Evolutionary conservation across 2,888 invertebrate genomes (phyloP).

Genomic region (Drosophila kuntzei): DNA sequence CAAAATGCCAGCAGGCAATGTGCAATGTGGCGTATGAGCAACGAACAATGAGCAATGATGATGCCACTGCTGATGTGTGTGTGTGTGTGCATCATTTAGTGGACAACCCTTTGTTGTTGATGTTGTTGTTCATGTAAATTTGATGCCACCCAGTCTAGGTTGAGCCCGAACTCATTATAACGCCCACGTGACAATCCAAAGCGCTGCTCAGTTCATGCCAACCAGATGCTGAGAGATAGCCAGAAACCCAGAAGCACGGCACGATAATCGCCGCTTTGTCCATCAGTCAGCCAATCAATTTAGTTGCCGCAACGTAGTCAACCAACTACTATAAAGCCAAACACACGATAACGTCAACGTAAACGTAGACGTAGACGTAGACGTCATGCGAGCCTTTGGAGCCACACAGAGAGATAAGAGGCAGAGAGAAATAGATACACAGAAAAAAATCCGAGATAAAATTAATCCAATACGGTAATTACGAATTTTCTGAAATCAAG

Average conservation of each 20-base stretch:
- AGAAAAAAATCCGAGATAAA: too few relatives aligned
- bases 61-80: conserved; percentile 4
- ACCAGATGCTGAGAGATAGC: conserved; percentile 2
- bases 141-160: conserved; percentile 35
- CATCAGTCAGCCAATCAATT: conserved; percentile 68
- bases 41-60: conserved; percentile 10
- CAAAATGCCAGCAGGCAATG: conserved; percentile 32
- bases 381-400: conserved; percentile 38
- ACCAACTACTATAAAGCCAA: conserved; percentile 22
- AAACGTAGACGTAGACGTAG: conserved; percentile 12
- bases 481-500: too few relatives aligned
- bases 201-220: conserved; percentile 39
- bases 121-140: conserved; percentile 54
- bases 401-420: background rate
- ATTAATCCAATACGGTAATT: too few relatives aligned
- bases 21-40: conserved; percentile 50
- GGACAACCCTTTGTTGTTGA: conserved; percentile 17
- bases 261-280: conserved; percentile 59
- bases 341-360: conserved; percentile 25
- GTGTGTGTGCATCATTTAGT: conserved; percentile 54
- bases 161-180: conserved; percentile 24
- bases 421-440: background rate
- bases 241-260: conserved; percentile 23
- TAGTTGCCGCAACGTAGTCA: conserved; percentile 55
- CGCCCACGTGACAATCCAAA: conserved; percentile 66